Evolutionary conservation across 2,797 vertebrate species (phyloP), one percentile per base, ranked within the genome.

Genomic region (Sebastiscus tertius): DNA sequence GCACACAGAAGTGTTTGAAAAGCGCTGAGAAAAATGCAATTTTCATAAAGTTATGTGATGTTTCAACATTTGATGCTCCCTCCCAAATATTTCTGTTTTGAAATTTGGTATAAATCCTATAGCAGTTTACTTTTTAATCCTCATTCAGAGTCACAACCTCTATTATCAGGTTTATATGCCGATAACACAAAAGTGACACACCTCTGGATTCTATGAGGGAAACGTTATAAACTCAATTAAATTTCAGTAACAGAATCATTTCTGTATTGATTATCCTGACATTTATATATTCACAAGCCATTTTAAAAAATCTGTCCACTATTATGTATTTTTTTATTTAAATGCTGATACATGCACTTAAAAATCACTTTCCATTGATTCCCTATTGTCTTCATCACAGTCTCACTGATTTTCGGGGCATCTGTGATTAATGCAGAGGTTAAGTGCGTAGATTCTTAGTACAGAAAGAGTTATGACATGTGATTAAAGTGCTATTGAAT

Each of bases 401-500:
- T 27, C n/a, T 67, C 18, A 27, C 20, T 29, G n/a, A 72, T 75
- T 76, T 46, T 0, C n/a, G 4, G 1, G 11, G 14, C 16, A 24
- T 66, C 54, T 55, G n/a, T 59, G 7, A 46, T 83, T 49, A 33
- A 49, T 46, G 1, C 27, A 20, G 14, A 58, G 29, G 22, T 71
- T 29, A 26, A 55, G 71, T 29, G 55, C 4, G 29, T 22, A 8
- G 27, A 60, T 49, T 79, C 29, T 29, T 22, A n/a, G 12, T 27
- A 20, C 16, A 24, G 14, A 31, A n/a, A 55, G 2, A 24, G n/a
- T 29, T 13, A 2, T 58, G 61, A 18, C n/a, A 4, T 8, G 6
- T 42, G 8, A 74, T 75, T 33, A n/a, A 42, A 75, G 55, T 39
- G 70, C 42, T 27, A 1, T 64, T 81, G 61, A 77, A 54, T 83